phyloP scores from a whole-genome alignment of 1,140 invertebrate genomes.

The Anoplophora glabripennis region DNA sequence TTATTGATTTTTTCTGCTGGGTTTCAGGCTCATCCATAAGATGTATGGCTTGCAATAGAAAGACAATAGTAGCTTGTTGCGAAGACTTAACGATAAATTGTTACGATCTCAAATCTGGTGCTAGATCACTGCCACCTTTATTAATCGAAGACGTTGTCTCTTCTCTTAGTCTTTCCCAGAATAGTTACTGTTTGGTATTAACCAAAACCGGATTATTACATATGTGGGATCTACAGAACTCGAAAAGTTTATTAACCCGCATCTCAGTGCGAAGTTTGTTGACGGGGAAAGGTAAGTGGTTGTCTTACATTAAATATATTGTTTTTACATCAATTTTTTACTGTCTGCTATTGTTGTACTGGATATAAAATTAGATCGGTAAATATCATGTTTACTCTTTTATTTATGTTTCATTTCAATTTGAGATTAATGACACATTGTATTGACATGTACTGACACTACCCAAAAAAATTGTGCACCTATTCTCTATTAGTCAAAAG shows the following conservation, averaged over 20 bases:
- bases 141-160: conserved; percentile 43
- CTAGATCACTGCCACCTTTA: conserved; percentile 40
- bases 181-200: conserved; percentile 42
- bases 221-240: conserved; percentile 45
- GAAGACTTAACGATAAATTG: conserved; percentile 45
- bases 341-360: not conserved
- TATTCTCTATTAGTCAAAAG: too few relatives aligned
- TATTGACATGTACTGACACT: too few relatives aligned
- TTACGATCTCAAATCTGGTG: conserved; percentile 42
- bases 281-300: conserved; percentile 48
- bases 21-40: conserved; percentile 43
- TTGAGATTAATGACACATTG: too few relatives aligned
- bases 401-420: too few relatives aligned
- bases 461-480: too few relatives aligned
- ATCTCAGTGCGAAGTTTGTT: conserved; percentile 53
- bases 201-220: conserved; percentile 47
- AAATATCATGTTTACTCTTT: too few relatives aligned
- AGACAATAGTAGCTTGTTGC: conserved; percentile 43
- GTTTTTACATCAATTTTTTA: not conserved
- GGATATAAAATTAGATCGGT: not conserved
- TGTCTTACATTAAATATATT: not conserved
- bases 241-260: conserved; percentile 41
- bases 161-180: conserved; percentile 39
- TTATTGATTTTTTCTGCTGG: conserved; percentile 20
- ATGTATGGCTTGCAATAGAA: conserved; percentile 40